A percentile compares a stretch with the other conserved stretches of the same genome.
These are phyloP conservation scores for Cephalopholis sonnerati DNA, from an alignment of 2,113 vertebrate species.

Conservation along the genomic window DNA sequence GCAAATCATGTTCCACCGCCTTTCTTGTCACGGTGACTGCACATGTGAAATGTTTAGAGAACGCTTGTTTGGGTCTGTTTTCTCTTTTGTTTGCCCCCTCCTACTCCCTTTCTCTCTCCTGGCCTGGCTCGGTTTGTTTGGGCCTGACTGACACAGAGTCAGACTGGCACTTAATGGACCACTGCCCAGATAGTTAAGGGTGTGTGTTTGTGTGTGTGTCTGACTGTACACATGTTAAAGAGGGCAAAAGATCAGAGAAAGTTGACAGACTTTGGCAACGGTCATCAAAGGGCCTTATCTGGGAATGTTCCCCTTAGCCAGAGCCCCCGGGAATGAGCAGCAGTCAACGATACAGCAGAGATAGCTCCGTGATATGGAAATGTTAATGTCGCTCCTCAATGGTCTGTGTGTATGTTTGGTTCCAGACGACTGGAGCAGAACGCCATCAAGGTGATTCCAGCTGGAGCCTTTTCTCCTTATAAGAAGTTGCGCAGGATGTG, in stretches of 20 bases:
- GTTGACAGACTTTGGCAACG: conserved; percentile 57
- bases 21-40: conserved; percentile 54
- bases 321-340: conserved; percentile 47
- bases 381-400: conserved; percentile 67
- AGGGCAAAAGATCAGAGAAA: conserved; percentile 70
- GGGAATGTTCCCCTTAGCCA: conserved; percentile 58
- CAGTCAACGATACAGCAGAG: conserved; percentile 49
- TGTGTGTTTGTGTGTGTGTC: conserved; percentile 35
- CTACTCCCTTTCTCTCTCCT: conserved; percentile 11
- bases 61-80: conserved; percentile 39
- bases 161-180: conserved; percentile 62
- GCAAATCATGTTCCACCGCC: conserved; percentile 51
- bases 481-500: conserved; percentile 98
- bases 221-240: conserved; percentile 39
- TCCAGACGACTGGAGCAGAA: conserved; percentile 98
- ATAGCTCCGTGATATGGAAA: conserved; percentile 63
- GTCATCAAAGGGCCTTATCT: conserved; percentile 74
- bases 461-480: conserved; percentile 97
- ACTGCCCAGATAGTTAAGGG: conserved; percentile 52
- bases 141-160: conserved; percentile 31
- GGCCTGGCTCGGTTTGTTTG: conserved; percentile 21
- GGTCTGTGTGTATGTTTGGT: conserved; percentile 78
- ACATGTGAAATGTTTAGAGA: conserved; percentile 61
- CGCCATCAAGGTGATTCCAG: conserved; percentile 96
- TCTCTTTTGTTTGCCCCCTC: conserved; percentile 22